Evolutionary conservation across 2,888 invertebrate species (phyloP).

Genomic region (Ophioninae sp.): DNA sequence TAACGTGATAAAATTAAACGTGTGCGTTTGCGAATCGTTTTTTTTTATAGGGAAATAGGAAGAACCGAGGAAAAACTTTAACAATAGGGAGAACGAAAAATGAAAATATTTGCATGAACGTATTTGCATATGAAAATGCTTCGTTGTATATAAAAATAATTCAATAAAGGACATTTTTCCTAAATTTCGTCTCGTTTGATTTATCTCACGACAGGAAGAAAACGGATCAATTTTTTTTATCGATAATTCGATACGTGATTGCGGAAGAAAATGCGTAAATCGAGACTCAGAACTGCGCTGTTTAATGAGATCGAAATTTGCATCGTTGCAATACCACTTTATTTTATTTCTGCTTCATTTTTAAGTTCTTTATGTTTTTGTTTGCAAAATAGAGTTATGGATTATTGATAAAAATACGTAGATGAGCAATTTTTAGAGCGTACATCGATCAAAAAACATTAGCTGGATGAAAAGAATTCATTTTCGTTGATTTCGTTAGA

Average conservation of each 20-base stretch:
- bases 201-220: not conserved
- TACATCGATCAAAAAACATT: too few species aligned
- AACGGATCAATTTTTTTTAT: not conserved
- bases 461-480: too few species aligned
- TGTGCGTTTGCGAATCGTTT: not conserved
- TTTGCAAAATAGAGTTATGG: too few species aligned
- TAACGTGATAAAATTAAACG: slow-evolving; percentile 69
- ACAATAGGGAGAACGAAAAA: not conserved
- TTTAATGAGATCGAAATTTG: too few species aligned
- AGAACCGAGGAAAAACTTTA: not conserved
- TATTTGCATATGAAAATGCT: not conserved
- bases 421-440: too few species aligned
- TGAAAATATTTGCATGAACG: not conserved
- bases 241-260: not conserved
- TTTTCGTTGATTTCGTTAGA: too few species aligned
- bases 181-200: not conserved
- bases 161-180: slow-evolving; percentile 1
- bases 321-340: too few species aligned
- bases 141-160: not conserved
- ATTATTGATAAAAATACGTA: too few species aligned
- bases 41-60: not conserved
- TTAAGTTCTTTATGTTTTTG: too few species aligned
- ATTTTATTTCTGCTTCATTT: too few species aligned
- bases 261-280: not conserved
- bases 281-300: not conserved